phyloP scores from a whole-genome alignment of 2,113 vertebrate genomes.

The Tachysurus fulvidraco region DNA sequence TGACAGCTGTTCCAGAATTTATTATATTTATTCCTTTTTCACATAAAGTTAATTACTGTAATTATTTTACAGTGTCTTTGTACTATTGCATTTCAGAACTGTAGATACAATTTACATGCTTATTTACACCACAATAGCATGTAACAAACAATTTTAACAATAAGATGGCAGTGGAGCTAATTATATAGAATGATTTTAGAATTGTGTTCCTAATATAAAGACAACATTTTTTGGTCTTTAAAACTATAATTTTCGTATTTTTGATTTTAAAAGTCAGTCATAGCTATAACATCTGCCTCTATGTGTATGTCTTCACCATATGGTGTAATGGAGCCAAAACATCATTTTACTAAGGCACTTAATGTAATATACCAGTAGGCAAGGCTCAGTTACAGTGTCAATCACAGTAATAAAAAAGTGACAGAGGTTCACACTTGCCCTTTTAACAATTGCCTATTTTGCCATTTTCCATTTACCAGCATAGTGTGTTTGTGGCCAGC shows the following conservation, averaged over 20 bases:
- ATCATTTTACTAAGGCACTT: neutral
- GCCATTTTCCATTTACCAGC: constrained; percentile 37
- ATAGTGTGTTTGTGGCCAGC: constrained; percentile 9
- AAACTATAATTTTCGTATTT: neutral
- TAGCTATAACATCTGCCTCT: neutral
- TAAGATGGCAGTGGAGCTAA: neutral
- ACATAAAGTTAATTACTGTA: neutral
- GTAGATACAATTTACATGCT: neutral
- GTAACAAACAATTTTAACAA: constrained; percentile 8
- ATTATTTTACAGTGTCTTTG: too few relatives aligned
- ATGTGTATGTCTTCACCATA: constrained; percentile 17
- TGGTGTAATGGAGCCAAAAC: constrained; percentile 1
- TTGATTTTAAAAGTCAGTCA: neutral
- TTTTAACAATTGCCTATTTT: constrained; percentile 32
- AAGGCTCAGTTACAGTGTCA: neutral
- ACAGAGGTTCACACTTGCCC: constrained; percentile 3
- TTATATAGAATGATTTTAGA: neutral
- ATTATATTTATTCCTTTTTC: neutral
- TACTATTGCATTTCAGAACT: neutral
- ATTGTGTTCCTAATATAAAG: neutral
- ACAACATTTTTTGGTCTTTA: neutral
- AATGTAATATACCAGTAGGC: neutral
- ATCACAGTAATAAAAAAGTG: neutral
- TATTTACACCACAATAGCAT: neutral
- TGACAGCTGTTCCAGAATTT: neutral